Conservation (phyloP, 2,888 invertebrate species). For the Ormyrus thymus region DNA sequence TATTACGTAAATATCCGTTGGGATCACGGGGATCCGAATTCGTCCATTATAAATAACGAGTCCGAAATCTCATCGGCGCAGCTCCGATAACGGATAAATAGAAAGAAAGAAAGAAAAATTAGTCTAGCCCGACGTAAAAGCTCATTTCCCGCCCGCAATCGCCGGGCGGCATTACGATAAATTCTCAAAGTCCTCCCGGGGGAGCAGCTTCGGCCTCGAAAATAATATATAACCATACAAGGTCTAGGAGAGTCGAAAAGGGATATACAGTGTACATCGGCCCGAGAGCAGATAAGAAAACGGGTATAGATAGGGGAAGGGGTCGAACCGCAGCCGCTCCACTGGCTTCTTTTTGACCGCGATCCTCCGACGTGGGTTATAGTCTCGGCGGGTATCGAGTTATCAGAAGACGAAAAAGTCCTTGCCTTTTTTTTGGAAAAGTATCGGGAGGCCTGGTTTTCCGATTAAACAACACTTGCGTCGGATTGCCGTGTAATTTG, state of each 20-base stretch:
- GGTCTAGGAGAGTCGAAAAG: not conserved
- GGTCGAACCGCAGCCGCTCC: not conserved
- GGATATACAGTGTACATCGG: not conserved
- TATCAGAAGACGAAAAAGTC: not conserved
- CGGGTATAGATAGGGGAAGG: slow-evolving; percentile 3
- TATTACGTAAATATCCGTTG: no score
- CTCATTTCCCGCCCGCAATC: not conserved
- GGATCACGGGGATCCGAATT: not conserved
- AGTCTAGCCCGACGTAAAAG: not conserved
- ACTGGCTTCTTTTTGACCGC: not conserved
- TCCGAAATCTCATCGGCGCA: not conserved
- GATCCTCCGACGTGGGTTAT: not conserved
- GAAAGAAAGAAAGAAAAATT: no score
- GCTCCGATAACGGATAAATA: no score
- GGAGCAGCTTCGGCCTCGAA: slow-evolving; percentile 3
- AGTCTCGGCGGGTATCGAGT: not conserved
- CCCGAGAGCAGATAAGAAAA: slow-evolving; percentile 16
- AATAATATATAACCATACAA: not conserved
- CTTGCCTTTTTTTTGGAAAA: not conserved
- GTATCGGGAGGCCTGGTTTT: not conserved
- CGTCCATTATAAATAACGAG: not conserved
- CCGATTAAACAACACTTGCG: no score
- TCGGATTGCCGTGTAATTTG: no score
- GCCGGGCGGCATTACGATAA: not conserved
- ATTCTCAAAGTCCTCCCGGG: not conserved